Evolutionary conservation across 2,797 vertebrate genomes (phyloP).

Genomic region (Lates japonicus): DNA sequence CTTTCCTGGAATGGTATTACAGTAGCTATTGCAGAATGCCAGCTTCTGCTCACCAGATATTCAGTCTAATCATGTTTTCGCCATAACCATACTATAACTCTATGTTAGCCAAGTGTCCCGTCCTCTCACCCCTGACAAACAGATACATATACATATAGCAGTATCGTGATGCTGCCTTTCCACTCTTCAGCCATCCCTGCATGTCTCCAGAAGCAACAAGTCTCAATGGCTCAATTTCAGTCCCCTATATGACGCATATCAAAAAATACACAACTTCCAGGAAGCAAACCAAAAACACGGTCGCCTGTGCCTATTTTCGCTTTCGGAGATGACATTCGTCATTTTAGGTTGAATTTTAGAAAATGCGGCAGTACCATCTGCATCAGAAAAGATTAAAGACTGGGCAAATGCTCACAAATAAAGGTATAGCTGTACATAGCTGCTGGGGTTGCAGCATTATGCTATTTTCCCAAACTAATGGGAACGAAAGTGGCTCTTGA

Average conservation of each 20-base stretch:
- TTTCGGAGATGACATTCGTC: conserved; percentile 54
- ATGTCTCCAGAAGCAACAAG: conserved; percentile 52
- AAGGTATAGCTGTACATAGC: no score
- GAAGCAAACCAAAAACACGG: conserved; percentile 73
- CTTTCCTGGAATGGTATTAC: conserved; percentile 64
- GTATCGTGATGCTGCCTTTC: conserved; percentile 27
- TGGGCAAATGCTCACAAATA: conserved; percentile 57
- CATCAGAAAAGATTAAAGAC: conserved; percentile 59
- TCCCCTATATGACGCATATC: conserved; percentile 49
- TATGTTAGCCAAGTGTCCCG: conserved; percentile 32
- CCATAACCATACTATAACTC: conserved; percentile 33
- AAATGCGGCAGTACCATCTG: conserved; percentile 53
- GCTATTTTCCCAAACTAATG: conserved; percentile 77
- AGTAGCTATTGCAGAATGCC: conserved; percentile 64
- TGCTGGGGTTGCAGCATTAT: conserved; percentile 76
- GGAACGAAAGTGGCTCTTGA: conserved; percentile 84
- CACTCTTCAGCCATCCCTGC: conserved; percentile 39
- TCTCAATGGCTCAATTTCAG: conserved; percentile 63
- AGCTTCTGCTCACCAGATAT: conserved; percentile 57
- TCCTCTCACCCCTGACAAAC: conserved; percentile 13
- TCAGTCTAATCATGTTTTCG: conserved; percentile 49
- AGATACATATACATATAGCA: no score
- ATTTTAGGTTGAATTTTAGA: conserved; percentile 63
- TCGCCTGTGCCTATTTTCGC: conserved; percentile 49
- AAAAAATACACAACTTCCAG: conserved; percentile 80